Percentiles rank a stretch among this genome's conserved stretches.
Conservation (phyloP, 2,797 vertebrate species). For the Hirundo rustica region DNA sequence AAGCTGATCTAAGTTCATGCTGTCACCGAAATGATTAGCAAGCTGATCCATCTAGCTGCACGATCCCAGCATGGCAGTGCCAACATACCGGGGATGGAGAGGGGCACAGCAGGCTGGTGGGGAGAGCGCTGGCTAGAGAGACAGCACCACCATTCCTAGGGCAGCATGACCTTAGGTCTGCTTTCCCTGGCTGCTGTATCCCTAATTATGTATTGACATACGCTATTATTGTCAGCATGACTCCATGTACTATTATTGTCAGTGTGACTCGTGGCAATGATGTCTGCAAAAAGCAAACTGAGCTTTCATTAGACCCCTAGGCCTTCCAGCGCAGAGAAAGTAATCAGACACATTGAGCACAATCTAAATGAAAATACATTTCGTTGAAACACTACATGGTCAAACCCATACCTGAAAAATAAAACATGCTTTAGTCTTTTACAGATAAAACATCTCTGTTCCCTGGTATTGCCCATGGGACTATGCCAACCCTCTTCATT, state of each 20-base stretch:
- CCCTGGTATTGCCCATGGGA: neutral
- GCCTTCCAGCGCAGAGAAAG: neutral
- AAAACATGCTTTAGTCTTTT: neutral
- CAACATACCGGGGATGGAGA: rapidly evolving
- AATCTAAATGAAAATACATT: neutral
- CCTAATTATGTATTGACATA: neutral
- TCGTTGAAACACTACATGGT: neutral
- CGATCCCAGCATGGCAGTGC: neutral
- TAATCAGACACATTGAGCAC: neutral
- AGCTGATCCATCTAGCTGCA: neutral
- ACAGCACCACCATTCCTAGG: neutral
- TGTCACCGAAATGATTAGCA: constrained; percentile 8
- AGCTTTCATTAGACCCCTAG: neutral
- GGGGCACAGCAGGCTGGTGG: neutral
- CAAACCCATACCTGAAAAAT: neutral
- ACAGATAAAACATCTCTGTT: neutral
- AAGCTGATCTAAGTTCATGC: neutral
- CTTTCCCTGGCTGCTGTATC: neutral
- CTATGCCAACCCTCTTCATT: neutral
- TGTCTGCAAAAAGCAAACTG: neutral
- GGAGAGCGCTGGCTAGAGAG: rapidly evolving
- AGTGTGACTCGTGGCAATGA: neutral
- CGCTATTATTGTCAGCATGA: neutral
- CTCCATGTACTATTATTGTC: neutral
- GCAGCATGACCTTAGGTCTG: rapidly evolving